Evolutionary conservation across 2,797 vertebrate genomes (phyloP).

Genomic region (Leptodactylus fallax): DNA sequence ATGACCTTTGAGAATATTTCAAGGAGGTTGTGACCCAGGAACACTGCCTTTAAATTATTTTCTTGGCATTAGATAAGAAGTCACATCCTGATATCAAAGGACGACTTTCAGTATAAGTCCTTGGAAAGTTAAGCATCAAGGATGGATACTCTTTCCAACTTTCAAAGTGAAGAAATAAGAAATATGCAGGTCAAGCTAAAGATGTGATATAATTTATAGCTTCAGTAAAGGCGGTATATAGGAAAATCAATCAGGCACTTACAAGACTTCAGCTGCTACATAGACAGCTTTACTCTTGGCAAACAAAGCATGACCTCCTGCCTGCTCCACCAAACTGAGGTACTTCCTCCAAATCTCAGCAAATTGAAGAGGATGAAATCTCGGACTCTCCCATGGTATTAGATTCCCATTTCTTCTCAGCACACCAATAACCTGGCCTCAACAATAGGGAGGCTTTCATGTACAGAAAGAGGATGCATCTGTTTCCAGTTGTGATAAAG

Average conservation of each 20-base stretch:
- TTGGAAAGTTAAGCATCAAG: not conserved
- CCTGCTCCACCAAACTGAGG: not conserved
- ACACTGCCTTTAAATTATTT: not conserved
- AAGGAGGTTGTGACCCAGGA: not conserved
- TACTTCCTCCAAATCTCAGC: conserved; percentile 33
- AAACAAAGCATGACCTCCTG: conserved; percentile 48
- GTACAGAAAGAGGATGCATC: conserved; percentile 70
- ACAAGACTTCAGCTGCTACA: not conserved
- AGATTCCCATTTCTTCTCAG: conserved; percentile 59
- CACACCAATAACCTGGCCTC: conserved; percentile 61
- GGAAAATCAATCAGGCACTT: conserved; percentile 12
- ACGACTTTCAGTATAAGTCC: not conserved
- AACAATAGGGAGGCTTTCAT: conserved; percentile 67
- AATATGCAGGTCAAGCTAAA: not conserved
- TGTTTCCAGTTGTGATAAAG: conserved; percentile 71
- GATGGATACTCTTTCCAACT: too few relatives aligned
- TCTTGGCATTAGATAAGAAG: not conserved
- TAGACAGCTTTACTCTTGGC: conserved; percentile 35
- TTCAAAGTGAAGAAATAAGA: not conserved
- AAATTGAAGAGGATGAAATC: not conserved
- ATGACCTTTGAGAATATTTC: not conserved
- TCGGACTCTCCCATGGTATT: conserved; percentile 22
- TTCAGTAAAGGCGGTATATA: conserved; percentile 9
- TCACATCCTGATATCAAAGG: not conserved
- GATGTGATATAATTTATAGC: not conserved